Base-by-base conservation (phyloP, 2,888 invertebrate genomes). In the Lycaena phlaeas region DNA sequence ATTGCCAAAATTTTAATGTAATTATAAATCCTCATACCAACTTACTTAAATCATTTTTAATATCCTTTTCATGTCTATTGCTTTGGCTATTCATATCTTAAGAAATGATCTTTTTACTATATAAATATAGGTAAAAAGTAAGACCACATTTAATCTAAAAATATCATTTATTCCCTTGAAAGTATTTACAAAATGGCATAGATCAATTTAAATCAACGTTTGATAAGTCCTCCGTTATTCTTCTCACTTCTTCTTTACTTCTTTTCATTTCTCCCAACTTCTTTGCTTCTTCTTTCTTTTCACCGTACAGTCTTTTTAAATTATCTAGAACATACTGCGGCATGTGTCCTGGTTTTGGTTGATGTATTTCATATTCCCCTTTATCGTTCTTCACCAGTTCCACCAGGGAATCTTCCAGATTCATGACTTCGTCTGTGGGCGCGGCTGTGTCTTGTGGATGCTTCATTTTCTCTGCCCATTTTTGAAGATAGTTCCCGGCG, bases 381-480 rank as follows among this genome's bases (percentile, higher is more conserved):
- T 65, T 69, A 0, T 65, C 60, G 22, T 82, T 77, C 52, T 76
- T 73, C 1, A 73, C 58, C 10, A 76, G 52, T 45, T 79, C 81
- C 1, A 81, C 82, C 52, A 81, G 50, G 0, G 76, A 76, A 11
- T 82, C 82, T 45, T 84, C 79, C 5, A 79, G 43, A 47, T 77
- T 78, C 1, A 72, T 71, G 1, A 72, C 64, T 22, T 77, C 76
- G 0, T 70, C 71, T 0, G 29, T 41, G 0, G 67, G 70, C 9
- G 42, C 39, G 0, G n/a, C n/a, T 4, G 58, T 52, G 2, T 42
- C 46, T 3, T 53, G 56, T 0, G 76, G 74, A 2, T 58, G 53
- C 43, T 69, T 79, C 77, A 88, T 84, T 48, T 84, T 85, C 43
- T 87, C 75, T 0, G 88, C 88, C 91, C 91, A 91, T 29, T 65